These are phyloP conservation scores for Manis crassicaudata DNA, from an alignment of 2,797 vertebrate genomes.

Conservation along the genomic window DNA sequence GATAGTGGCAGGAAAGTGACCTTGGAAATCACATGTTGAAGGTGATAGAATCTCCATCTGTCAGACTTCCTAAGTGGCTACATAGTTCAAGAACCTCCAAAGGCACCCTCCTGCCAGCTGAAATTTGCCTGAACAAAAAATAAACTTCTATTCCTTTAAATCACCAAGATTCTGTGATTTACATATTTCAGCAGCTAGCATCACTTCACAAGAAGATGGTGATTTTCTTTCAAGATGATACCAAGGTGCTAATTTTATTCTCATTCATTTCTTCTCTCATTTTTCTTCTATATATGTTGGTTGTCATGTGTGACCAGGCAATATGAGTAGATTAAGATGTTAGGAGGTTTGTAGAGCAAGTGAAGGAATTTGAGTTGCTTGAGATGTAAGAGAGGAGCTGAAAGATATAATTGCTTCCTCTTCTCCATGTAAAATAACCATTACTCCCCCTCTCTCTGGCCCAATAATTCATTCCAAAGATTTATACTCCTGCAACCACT, in stretches of 20 bases:
- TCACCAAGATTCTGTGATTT: not conserved
- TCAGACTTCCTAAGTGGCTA: not conserved
- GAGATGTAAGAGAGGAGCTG: not conserved
- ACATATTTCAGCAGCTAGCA: not conserved
- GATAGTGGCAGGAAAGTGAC: not conserved
- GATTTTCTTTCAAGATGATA: slow-evolving; percentile 1
- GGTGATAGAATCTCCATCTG: not conserved
- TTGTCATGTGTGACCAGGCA: not conserved
- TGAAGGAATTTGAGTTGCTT: not conserved
- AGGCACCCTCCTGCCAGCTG: not conserved
- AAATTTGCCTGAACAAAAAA: slow-evolving; percentile 16
- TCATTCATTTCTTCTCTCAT: not conserved
- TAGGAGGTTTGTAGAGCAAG: not conserved
- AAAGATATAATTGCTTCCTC: not conserved
- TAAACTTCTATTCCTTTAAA: not conserved
- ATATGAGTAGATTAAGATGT: not conserved
- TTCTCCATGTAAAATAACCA: not conserved
- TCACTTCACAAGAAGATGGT: not conserved
- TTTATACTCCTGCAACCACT: not conserved
- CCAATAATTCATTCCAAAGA: not conserved
- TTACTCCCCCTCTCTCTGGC: not conserved
- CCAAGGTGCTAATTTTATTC: not conserved
- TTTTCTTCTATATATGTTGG: not conserved
- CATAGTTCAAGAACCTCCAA: not conserved
- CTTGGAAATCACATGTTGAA: not conserved